phyloP scores from a whole-genome alignment of 2,888 invertebrate genomes.

The Aspidiotus destructor region DNA sequence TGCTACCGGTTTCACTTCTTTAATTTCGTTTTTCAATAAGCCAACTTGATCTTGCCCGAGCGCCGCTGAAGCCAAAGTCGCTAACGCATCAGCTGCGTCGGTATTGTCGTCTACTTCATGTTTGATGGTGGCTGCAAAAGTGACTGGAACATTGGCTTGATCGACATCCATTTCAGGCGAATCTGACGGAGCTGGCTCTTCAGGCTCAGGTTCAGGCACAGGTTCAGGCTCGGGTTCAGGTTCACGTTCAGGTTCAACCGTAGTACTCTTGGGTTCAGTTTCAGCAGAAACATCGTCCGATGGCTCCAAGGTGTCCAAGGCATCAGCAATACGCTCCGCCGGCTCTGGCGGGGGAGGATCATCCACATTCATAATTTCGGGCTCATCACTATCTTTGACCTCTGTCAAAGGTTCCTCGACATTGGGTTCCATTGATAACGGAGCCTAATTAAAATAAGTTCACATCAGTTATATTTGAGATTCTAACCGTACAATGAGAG shows the following conservation, averaged over 20 bases:
- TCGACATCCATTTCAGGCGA: slow-evolving; percentile 13
- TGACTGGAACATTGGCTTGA: background rate
- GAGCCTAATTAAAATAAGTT: too few relatives aligned
- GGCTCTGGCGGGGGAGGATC: background rate
- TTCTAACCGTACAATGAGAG: too few relatives aligned
- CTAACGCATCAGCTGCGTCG: slow-evolving; percentile 41
- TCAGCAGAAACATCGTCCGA: background rate
- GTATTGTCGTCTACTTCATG: slow-evolving; percentile 17
- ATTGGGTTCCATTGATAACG: too few relatives aligned
- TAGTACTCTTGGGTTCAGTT: background rate
- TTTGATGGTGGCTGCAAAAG: slow-evolving; percentile 10
- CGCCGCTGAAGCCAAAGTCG: slow-evolving; percentile 46
- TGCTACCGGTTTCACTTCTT: slow-evolving; percentile 22
- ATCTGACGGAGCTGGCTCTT: background rate
- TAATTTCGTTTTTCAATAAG: slow-evolving; percentile 35
- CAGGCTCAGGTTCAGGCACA: background rate
- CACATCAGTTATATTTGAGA: too few relatives aligned
- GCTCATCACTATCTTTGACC: background rate
- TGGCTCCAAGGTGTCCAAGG: background rate
- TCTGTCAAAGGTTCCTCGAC: too few relatives aligned
- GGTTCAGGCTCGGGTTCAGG: background rate
- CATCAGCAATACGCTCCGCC: background rate
- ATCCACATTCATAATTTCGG: background rate
- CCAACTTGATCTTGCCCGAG: slow-evolving; percentile 42
- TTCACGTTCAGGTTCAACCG: too few relatives aligned